Evolutionary conservation across 2,113 vertebrate species (phyloP).

Genomic region (Apodemus sylvaticus): DNA sequence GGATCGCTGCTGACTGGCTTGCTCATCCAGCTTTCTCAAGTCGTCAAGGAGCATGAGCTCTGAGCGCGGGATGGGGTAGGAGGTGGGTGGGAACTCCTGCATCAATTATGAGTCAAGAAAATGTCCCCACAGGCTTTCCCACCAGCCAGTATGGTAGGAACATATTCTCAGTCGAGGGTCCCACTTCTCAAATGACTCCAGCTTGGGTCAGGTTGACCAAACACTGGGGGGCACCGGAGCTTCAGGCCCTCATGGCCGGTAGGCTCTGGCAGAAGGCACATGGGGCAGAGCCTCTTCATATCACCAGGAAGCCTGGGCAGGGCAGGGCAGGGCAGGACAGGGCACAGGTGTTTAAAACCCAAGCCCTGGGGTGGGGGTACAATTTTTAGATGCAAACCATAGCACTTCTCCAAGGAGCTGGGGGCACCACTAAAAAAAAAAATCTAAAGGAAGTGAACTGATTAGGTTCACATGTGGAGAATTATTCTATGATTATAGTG

Average conservation of each 20-base stretch:
- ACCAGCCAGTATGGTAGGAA: neutral
- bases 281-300: neutral
- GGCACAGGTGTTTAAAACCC: neutral
- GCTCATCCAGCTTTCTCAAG: neutral
- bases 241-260: neutral
- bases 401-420: neutral
- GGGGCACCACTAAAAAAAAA: neutral
- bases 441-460: constrained; percentile 15
- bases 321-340: neutral
- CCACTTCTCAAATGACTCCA: neutral
- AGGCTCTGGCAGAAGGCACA: neutral
- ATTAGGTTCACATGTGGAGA: neutral
- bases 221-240: neutral
- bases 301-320: neutral
- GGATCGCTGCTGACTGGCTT: neutral
- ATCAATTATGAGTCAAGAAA: neutral
- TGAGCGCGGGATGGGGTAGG: neutral
- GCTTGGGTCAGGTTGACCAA: neutral
- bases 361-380: neutral
- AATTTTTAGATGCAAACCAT: neutral
- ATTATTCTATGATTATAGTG: neutral
- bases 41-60: neutral
- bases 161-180: neutral
- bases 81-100: neutral
- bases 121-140: neutral